A percentile compares a stretch with the other conserved stretches of the same genome.
Evolutionary conservation across 2,888 invertebrate species (phyloP).

Genomic region (Hypena proboscidalis): DNA sequence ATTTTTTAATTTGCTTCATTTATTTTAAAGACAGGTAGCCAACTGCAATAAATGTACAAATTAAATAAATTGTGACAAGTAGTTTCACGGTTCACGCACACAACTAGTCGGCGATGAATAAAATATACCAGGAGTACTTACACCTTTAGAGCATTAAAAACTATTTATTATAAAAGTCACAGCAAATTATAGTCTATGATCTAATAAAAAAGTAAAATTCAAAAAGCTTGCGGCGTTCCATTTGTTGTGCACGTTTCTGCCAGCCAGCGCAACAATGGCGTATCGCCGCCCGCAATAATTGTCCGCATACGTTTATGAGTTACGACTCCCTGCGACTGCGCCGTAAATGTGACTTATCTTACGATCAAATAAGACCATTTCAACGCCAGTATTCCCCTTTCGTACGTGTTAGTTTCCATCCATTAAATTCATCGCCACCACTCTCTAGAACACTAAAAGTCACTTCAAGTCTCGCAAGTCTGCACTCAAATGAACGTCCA

Average conservation of each 20-base stretch:
- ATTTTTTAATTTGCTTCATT: too few species aligned
- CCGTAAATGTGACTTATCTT: conserved; percentile 57
- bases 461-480: conserved; percentile 38
- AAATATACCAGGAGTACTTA: too few species aligned
- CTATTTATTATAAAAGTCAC: neutral
- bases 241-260: conserved; percentile 52
- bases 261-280: conserved; percentile 63
- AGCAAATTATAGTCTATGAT: conserved; percentile 2
- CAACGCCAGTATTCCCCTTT: conserved; percentile 49
- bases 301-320: conserved; percentile 52
- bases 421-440: conserved; percentile 50
- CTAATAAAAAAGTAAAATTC: conserved; percentile 2
- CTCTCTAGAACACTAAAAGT: conserved; percentile 46
- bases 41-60: too few species aligned
- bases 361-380: conserved; percentile 57
- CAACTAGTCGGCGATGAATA: too few species aligned
- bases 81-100: too few species aligned
- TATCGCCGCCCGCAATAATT: conserved; percentile 50
- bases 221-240: conserved; percentile 24
- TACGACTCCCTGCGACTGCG: conserved; percentile 32
- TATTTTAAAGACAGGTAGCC: too few species aligned
- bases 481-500: conserved; percentile 26
- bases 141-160: too few species aligned
- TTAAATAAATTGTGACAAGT: too few species aligned
- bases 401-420: conserved; percentile 37